These are phyloP conservation scores for Sebastes itinus DNA, from an alignment of 2,797 vertebrate genomes.

Conservation along the genomic window DNA sequence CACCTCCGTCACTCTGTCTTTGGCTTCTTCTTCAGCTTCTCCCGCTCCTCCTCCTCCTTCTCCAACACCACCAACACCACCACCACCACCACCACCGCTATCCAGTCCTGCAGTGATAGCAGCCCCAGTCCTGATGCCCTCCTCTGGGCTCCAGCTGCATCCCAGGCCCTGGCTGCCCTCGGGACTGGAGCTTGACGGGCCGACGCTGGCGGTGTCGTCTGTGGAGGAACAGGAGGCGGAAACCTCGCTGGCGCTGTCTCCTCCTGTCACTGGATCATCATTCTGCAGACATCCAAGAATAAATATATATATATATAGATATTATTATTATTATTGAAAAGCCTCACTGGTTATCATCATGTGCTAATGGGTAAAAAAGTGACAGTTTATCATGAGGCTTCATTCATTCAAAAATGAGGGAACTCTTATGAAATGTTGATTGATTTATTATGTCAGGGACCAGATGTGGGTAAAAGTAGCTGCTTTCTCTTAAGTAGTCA, in stretches of 20 bases:
- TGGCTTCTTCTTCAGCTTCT: constrained; percentile 91
- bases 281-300: constrained; percentile 46
- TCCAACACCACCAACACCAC: constrained; percentile 64
- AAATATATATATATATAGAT: background rate
- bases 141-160: constrained; percentile 85
- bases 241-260: constrained; percentile 82
- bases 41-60: constrained; percentile 37
- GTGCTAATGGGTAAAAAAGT: background rate
- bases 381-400: background rate
- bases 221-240: constrained; percentile 89
- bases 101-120: constrained; percentile 42
- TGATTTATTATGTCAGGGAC: constrained; percentile 7
- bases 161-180: constrained; percentile 69
- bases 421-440: constrained; percentile 8
- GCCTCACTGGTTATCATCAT: background rate
- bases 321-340: background rate
- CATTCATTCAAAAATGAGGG: background rate
- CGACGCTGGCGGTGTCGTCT: constrained; percentile 83
- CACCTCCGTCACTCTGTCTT: constrained; percentile 92
- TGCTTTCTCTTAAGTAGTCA: background rate
- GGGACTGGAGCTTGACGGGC: constrained; percentile 75
- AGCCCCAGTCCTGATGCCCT: constrained; percentile 56
- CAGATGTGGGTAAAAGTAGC: background rate
- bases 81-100: constrained; percentile 69
- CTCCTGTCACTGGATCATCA: constrained; percentile 71